A percentile compares a stretch with the other conserved stretches of the same genome.
These are phyloP conservation scores for Ivindomyrus marchei DNA, from an alignment of 2,113 vertebrate genomes.

Conservation along the genomic window DNA sequence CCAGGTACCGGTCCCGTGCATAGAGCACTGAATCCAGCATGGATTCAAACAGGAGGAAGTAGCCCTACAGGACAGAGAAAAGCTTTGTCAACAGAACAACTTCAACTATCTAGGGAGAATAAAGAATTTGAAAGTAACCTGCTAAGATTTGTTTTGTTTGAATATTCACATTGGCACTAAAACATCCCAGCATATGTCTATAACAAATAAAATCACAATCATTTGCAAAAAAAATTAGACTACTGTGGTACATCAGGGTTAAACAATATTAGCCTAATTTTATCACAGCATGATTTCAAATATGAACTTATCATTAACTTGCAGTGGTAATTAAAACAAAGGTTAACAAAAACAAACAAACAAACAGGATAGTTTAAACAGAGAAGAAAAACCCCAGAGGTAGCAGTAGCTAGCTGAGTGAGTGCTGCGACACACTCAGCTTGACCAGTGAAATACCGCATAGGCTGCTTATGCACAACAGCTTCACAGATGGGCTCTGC, in stretches of 20 bases:
- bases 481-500: not conserved
- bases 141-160: not conserved
- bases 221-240: not conserved
- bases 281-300: not conserved
- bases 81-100: not conserved
- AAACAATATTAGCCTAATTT: not conserved
- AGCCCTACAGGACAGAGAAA: slow-evolving; percentile 64
- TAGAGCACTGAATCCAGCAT: slow-evolving; percentile 94
- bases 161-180: not conserved
- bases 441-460: not conserved
- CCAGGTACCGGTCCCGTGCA: slow-evolving; percentile 81
- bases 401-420: not conserved
- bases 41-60: slow-evolving; percentile 94
- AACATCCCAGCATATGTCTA: not conserved
- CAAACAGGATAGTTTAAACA: not conserved
- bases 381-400: not conserved
- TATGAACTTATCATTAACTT: not conserved
- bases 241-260: not conserved
- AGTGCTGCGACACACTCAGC: not conserved
- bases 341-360: not conserved
- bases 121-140: not conserved
- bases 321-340: not conserved
- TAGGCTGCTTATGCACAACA: not conserved
- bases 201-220: not conserved
- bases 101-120: not conserved